Conservation (phyloP, 2,888 invertebrate genomes). For the Tenthredo notha region DNA sequence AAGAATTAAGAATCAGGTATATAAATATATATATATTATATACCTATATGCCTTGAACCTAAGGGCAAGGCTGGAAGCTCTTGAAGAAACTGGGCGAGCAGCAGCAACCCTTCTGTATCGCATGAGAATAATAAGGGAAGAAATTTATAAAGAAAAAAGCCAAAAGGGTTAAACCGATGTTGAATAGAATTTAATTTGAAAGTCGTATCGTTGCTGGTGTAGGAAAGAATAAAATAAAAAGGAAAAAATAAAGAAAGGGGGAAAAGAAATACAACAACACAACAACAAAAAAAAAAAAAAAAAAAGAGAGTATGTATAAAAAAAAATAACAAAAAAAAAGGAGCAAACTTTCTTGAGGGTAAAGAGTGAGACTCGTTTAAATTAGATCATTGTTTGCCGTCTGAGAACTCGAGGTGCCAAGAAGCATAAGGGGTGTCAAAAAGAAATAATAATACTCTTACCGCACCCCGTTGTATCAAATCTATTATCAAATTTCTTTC, state of each 20-base stretch:
- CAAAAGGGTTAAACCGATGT: constrained; percentile 53
- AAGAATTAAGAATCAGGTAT: constrained; percentile 14
- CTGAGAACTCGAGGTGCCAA: constrained; percentile 20
- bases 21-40: no score
- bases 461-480: not conserved
- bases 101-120: constrained; percentile 29
- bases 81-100: constrained; percentile 23
- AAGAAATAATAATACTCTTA: not conserved
- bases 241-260: no score
- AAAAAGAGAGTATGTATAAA: not conserved
- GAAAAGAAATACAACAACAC: not conserved
- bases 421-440: not conserved
- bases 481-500: not conserved
- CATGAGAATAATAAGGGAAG: not conserved
- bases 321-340: constrained; percentile 34
- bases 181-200: constrained; percentile 55
- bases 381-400: constrained; percentile 54
- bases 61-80: not conserved
- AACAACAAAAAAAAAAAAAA: not conserved
- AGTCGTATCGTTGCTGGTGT: constrained; percentile 54
- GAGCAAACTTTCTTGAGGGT: constrained; percentile 46
- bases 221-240: not conserved
- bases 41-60: not conserved
- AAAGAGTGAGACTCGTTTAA: constrained; percentile 53
- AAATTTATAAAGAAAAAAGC: constrained; percentile 39